A percentile compares a stretch with the other conserved stretches of the same genome.
phyloP scores from a whole-genome alignment of 2,888 invertebrate genomes.

The Julus scandinavius region DNA sequence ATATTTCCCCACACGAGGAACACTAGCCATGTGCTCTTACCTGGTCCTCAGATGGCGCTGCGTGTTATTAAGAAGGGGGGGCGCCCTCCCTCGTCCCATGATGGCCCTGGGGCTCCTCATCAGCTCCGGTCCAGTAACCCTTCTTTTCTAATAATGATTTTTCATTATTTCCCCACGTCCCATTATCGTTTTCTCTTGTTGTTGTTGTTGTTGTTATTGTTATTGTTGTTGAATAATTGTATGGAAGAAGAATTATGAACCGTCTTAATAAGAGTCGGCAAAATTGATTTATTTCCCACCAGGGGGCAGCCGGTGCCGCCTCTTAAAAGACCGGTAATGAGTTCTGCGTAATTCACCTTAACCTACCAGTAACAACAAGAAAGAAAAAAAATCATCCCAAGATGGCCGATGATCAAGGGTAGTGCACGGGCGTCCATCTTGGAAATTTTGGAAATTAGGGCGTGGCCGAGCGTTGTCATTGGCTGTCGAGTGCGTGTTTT shows the following conservation, averaged over 20 bases:
- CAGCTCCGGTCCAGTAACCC: constrained; percentile 15
- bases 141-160: constrained; percentile 9
- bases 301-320: constrained; percentile 32
- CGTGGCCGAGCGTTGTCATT: too few relatives aligned
- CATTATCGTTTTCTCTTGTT: not conserved
- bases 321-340: not conserved
- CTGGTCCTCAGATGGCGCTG: not conserved
- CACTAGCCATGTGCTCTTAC: too few relatives aligned
- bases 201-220: constrained; percentile 40
- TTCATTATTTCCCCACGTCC: constrained; percentile 16
- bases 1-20: too few relatives aligned
- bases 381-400: too few relatives aligned
- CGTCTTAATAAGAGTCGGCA: constrained; percentile 55
- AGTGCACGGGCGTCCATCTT: not conserved
- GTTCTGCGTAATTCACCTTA: not conserved
- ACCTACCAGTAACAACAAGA: too few relatives aligned
- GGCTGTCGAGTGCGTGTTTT: too few relatives aligned
- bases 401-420: not conserved
- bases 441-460: not conserved
- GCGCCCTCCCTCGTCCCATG: not conserved
- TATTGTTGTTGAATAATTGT: constrained; percentile 19
- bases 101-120: not conserved
- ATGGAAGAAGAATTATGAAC: constrained; percentile 53
- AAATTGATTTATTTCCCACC: constrained; percentile 55
- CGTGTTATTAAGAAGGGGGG: not conserved